Evolutionary conservation across 30 jellyfish, hydroid and myxozoan genomes (phyloP).

Genomic region (Aurelia coerulea): DNA sequence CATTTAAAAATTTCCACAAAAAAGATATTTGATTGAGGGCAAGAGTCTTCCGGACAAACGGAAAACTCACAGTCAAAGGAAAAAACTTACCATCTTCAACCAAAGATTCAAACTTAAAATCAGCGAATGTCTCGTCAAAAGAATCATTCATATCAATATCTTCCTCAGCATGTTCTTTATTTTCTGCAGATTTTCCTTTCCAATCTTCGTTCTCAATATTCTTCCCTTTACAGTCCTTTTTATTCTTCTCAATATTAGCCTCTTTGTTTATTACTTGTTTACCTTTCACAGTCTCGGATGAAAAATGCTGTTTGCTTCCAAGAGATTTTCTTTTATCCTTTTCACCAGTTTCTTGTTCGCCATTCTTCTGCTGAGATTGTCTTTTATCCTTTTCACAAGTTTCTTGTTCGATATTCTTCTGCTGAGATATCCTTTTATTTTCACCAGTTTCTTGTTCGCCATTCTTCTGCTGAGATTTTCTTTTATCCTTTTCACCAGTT

Average conservation of each 20-base stretch:
- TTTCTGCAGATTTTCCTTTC: neutral
- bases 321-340: neutral
- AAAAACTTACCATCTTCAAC: conserved; percentile 24
- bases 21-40: neutral
- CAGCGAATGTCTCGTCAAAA: neutral
- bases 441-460: neutral
- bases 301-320: neutral
- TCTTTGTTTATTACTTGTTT: neutral
- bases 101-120: conserved; percentile 23
- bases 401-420: neutral
- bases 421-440: neutral
- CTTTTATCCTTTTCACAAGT: neutral
- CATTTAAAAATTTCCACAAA: neutral
- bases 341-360: neutral
- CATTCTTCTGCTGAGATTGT: neutral
- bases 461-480: neutral
- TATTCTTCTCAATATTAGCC: neutral
- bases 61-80: too few relatives aligned
- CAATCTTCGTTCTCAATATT: neutral
- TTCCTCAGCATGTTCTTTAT: neutral
- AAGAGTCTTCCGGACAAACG: neutral
- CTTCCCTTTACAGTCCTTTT: neutral
- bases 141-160: neutral
- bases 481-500: neutral
- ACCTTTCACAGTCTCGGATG: neutral